Percentiles rank a stretch among this genome's conserved stretches.
These are phyloP conservation scores for Spodoptera litura DNA, from an alignment of 1,140 invertebrate genomes.

Conservation along the genomic window DNA sequence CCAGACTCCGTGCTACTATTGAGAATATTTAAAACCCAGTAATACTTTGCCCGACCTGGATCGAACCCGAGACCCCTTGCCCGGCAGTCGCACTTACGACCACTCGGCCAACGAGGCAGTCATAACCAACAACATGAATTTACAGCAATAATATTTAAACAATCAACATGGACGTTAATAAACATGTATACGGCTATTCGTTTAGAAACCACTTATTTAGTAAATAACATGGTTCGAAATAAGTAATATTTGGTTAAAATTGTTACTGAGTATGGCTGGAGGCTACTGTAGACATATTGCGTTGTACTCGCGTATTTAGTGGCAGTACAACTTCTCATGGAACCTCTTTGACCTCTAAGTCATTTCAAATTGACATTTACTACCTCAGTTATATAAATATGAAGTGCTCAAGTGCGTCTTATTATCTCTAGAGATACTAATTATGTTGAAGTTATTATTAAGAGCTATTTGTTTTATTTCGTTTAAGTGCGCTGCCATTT, in stretches of 20 bases:
- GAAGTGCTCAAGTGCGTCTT: too few relatives aligned
- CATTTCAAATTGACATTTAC: constrained; percentile 11
- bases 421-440: too few relatives aligned
- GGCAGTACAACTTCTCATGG: neutral
- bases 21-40: too few relatives aligned
- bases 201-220: constrained; percentile 1
- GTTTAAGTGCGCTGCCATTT: too few relatives aligned
- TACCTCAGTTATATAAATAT: neutral
- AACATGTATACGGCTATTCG: constrained; percentile 31
- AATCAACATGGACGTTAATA: neutral
- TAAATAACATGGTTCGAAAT: constrained; percentile 2
- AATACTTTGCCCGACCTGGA: too few relatives aligned
- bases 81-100: too few relatives aligned
- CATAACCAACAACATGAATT: constrained; percentile 5
- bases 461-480: too few relatives aligned
- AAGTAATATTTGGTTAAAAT: constrained; percentile 13
- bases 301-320: neutral
- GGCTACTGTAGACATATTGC: constrained; percentile 3
- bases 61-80: too few relatives aligned
- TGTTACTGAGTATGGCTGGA: neutral
- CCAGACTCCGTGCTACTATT: too few relatives aligned
- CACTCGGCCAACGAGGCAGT: too few relatives aligned
- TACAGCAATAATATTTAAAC: constrained; percentile 23
- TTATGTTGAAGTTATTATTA: too few relatives aligned
- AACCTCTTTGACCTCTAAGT: constrained; percentile 4